These are phyloP conservation scores for Sebastes matsubarae DNA, from an alignment of 2,797 vertebrate genomes.

Conservation along the genomic window DNA sequence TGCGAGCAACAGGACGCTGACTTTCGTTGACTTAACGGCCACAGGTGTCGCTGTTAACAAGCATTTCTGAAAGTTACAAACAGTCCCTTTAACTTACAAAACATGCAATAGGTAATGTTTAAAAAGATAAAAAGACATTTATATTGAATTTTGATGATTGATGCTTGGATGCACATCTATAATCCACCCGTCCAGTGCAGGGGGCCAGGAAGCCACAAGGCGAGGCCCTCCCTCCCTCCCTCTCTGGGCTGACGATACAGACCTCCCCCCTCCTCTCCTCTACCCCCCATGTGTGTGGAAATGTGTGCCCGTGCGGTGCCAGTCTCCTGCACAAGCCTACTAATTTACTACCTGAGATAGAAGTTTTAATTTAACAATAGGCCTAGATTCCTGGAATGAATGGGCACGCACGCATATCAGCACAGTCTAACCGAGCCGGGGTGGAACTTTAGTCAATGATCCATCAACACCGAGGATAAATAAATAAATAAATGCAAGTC, in stretches of 20 bases:
- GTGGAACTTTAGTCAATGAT: conserved; percentile 52
- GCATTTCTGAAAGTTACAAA: no score
- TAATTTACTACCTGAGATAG: conserved; percentile 57
- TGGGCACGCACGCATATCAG: conserved; percentile 5
- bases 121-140: no score
- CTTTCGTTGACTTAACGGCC: no score
- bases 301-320: conserved; percentile 32
- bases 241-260: conserved; percentile 42
- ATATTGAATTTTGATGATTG: no score
- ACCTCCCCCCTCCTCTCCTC: not conserved
- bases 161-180: no score
- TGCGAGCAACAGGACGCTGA: no score
- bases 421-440: conserved; percentile 16
- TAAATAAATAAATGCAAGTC: conserved; percentile 12
- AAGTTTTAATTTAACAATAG: conserved; percentile 61
- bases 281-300: not conserved
- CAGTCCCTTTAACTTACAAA: no score
- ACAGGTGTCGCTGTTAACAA: no score
- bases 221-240: no score
- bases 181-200: no score
- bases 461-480: conserved; percentile 30
- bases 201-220: no score
- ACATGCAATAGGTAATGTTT: no score
- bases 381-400: conserved; percentile 30
- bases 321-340: conserved; percentile 49